phyloP scores from a whole-genome alignment of 2,113 vertebrate species.

The Probosciger aterrimus region DNA sequence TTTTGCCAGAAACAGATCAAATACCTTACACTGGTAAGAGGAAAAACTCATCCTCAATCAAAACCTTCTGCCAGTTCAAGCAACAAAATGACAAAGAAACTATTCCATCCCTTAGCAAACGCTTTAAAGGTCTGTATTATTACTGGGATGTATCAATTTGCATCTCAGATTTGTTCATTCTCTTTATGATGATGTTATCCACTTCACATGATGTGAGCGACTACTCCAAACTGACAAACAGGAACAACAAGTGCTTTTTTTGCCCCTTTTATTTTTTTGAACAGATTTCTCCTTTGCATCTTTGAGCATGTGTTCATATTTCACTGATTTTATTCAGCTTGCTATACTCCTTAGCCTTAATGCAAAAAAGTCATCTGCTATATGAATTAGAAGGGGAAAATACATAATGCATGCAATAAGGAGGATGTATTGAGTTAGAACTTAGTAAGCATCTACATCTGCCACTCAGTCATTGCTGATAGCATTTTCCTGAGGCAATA shows the following conservation, averaged over 20 bases:
- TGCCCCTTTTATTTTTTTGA: not conserved
- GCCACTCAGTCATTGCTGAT: not conserved
- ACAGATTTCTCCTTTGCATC: not conserved
- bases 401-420: slow-evolving; percentile 42
- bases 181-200: not conserved
- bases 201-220: not conserved
- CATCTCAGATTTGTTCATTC: not conserved
- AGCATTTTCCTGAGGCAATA: not conserved
- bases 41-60: not conserved
- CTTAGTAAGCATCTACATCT: slow-evolving; percentile 44
- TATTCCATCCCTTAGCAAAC: not conserved
- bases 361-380: slow-evolving; percentile 39
- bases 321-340: slow-evolving; percentile 18
- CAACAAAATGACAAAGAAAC: not conserved
- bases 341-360: slow-evolving; percentile 7
- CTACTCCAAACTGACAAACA: not conserved
- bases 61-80: not conserved
- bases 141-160: not conserved
- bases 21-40: not conserved
- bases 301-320: not conserved
- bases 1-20: not conserved
- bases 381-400: not conserved
- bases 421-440: not conserved
- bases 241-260: not conserved
- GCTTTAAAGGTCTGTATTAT: not conserved